Evolutionary conservation across 2,113 vertebrate genomes (phyloP).

Genomic region (Aix galericulata): DNA sequence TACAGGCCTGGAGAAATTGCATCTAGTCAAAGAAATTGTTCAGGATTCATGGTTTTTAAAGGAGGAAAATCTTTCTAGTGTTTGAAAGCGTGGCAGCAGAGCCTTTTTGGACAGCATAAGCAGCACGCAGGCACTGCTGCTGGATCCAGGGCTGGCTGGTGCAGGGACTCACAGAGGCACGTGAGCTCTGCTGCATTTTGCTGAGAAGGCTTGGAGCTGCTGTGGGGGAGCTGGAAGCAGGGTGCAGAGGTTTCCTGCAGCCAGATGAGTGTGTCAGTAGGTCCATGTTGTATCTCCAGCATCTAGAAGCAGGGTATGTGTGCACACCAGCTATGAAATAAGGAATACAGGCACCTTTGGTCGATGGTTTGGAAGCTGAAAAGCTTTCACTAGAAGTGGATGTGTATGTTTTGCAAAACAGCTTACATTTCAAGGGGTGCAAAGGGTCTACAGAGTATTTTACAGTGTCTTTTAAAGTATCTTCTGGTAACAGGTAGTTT

Average conservation of each 20-base stretch:
- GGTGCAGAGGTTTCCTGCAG: neutral
- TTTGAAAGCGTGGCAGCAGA: neutral
- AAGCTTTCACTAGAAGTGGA: neutral
- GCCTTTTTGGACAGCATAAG: neutral
- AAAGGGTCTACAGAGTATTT: neutral
- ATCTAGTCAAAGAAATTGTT: neutral
- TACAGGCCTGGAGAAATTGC: neutral
- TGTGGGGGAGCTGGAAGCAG: no score
- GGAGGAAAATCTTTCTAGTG: neutral
- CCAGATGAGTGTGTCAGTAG: rapidly evolving
- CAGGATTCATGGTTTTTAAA: neutral
- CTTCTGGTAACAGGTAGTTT: neutral
- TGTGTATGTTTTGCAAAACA: neutral
- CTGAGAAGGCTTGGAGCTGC: no score
- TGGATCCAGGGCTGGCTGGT: rapidly evolving
- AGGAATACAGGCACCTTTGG: neutral
- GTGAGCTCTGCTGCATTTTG: neutral
- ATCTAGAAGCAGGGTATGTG: neutral
- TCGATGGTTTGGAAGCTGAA: neutral
- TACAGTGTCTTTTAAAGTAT: no score
- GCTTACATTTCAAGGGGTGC: neutral
- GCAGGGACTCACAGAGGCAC: neutral
- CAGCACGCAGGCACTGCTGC: rapidly evolving
- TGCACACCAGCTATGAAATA: neutral
- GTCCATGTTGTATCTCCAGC: neutral